These are phyloP conservation scores for Ostrea edulis DNA, from an alignment of 1,140 invertebrate genomes.

Conservation along the genomic window DNA sequence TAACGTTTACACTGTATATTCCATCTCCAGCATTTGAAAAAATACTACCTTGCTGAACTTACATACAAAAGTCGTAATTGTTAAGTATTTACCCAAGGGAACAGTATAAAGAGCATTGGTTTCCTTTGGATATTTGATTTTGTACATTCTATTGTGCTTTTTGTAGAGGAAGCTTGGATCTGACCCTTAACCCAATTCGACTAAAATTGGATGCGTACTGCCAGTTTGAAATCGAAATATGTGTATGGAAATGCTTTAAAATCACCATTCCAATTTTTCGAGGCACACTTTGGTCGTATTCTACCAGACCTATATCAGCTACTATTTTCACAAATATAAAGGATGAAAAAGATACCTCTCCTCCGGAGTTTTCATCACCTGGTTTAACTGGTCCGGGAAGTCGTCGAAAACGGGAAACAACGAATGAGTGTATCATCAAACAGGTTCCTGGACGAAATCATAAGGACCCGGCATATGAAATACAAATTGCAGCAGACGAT, in stretches of 20 bases:
- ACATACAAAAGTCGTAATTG: no score
- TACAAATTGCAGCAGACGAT: slow-evolving; percentile 56
- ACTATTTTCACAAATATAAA: slow-evolving; percentile 55
- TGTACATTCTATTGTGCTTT: not conserved
- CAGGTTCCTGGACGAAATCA: slow-evolving; percentile 56
- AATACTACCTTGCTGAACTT: no score
- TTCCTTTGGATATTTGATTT: no score
- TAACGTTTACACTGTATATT: no score
- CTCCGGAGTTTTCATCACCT: slow-evolving; percentile 45
- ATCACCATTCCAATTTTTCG: slow-evolving; percentile 30
- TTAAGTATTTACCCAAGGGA: no score
- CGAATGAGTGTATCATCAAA: slow-evolving; percentile 51
- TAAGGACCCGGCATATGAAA: slow-evolving; percentile 60
- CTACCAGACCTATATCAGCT: not conserved
- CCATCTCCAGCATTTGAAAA: no score
- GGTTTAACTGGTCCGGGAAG: slow-evolving; percentile 34
- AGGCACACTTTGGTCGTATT: not conserved
- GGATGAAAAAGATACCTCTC: slow-evolving; percentile 50
- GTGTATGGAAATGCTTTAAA: slow-evolving; percentile 59
- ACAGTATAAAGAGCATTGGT: no score
- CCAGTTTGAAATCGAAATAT: slow-evolving; percentile 48
- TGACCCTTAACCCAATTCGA: slow-evolving; percentile 55
- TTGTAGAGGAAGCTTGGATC: slow-evolving; percentile 53
- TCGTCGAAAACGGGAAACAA: slow-evolving; percentile 44
- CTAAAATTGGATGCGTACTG: slow-evolving; percentile 55